Evolutionary conservation across 2,113 vertebrate species (phyloP), one percentile per base, ranked within the genome.

Genomic region (Camelus bactrianus): DNA sequence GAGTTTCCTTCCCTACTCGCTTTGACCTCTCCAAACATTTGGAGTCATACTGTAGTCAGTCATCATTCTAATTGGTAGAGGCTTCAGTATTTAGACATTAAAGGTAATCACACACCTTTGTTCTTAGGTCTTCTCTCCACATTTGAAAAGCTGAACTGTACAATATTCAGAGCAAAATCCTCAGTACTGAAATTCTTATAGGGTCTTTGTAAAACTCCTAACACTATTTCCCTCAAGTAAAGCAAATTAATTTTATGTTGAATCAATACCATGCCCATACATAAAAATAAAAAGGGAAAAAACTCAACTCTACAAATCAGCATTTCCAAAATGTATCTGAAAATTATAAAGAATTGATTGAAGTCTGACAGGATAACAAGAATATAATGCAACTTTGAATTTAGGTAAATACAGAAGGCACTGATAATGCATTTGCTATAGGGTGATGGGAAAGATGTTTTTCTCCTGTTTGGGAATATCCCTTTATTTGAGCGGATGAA

Each of bases 221-320:
- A 15, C 9, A 73, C 14, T 73, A 12, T 85, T 76, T 91, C 24
- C 22, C 20, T 77, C 8, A 88, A 94, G 42, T 38, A 81, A 81
- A 93, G 20, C 35, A 76, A 81, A 91, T 77, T 87, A 69, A 90
- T 58, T 87, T 87, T 94, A 84, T 81, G 35, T 13, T 94, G 54
- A 96, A 50, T 89, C 10, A 79, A 42, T 83, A 83, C 17, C 56
- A 83, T 22, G 0, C 5, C 22, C 46, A 60, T 60, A 38, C 3
- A 52, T 32, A 52, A 93, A 95, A 93, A 89, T 89, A 56, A 64
- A 93, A 93, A 62, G 69, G 58, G 38, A 42, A 38, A 92, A 64
- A 64, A 42, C 30, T 76, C 35, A 64, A 9, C 62, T 67, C 56
- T 65, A 22, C 32, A 94, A 75, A 62, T 75, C 30, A 60, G 11